Conservation (phyloP, 1,140 invertebrate species). For the Drosophila lacteicornis region DNA sequence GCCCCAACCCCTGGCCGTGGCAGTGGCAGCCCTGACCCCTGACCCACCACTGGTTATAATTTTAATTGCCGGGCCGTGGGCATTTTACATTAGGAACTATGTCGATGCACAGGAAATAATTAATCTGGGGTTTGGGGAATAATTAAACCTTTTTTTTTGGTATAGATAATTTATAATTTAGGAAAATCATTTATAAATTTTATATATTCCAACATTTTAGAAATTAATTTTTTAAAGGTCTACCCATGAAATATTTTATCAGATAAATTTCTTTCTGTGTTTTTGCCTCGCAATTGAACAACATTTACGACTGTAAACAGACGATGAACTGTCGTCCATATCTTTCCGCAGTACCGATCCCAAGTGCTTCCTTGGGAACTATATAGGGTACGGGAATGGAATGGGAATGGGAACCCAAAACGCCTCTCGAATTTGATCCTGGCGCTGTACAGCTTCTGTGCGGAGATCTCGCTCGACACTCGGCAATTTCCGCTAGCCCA, state of each 20-base stretch:
- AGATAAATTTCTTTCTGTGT: constrained; percentile 1
- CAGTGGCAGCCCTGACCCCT: constrained; percentile 21
- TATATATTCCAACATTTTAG: too few species aligned
- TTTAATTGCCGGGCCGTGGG: constrained; percentile 67
- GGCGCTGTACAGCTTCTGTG: constrained; percentile 62
- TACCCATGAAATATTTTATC: too few species aligned
- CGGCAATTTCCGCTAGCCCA: constrained; percentile 73
- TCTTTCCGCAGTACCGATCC: constrained; percentile 30
- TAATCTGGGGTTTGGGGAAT: too few species aligned
- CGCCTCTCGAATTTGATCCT: constrained; percentile 71
- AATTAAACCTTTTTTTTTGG: not conserved
- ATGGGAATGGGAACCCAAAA: constrained; percentile 2
- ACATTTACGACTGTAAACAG: constrained; percentile 84
- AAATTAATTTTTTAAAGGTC: too few species aligned
- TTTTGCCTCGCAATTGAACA: constrained; percentile 67
- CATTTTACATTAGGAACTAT: constrained; percentile 53
- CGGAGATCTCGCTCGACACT: constrained; percentile 50
- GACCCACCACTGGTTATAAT: constrained; percentile 68
- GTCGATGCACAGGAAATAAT: constrained; percentile 12
- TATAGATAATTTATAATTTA: not conserved
- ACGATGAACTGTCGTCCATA: constrained; percentile 76
- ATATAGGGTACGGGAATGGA: too few species aligned
- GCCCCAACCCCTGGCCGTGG: constrained; percentile 3
- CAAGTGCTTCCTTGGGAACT: constrained; percentile 57
- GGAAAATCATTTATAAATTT: too few species aligned